Evolutionary conservation across 2,888 invertebrate species (phyloP).

Genomic region (Smittia sp.): DNA sequence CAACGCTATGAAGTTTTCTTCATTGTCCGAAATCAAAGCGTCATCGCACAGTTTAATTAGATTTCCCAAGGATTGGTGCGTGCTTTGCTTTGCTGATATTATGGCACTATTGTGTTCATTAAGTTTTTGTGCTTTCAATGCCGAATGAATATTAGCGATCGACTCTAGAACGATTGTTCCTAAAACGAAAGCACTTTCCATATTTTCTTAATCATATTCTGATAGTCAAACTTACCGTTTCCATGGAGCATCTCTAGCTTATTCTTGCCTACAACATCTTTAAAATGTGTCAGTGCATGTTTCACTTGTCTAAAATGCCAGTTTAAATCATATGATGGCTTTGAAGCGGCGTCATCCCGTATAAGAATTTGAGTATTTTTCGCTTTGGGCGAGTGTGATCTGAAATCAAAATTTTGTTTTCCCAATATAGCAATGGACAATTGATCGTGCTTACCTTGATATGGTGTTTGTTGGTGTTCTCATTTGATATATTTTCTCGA

Average conservation of each 20-base stretch:
- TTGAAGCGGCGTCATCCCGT: slow-evolving; percentile 55
- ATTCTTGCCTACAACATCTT: slow-evolving; percentile 88
- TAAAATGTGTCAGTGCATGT: slow-evolving; percentile 80
- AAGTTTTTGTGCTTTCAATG: slow-evolving; percentile 51
- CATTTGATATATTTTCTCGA: slow-evolving; percentile 87
- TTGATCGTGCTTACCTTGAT: slow-evolving; percentile 49
- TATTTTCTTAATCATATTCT: slow-evolving; percentile 70
- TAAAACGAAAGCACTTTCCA: slow-evolving; percentile 26
- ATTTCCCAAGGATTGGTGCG: slow-evolving; percentile 82
- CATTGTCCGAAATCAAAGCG: slow-evolving; percentile 72
- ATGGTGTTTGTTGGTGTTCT: slow-evolving; percentile 66
- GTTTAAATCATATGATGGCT: slow-evolving; percentile 70
- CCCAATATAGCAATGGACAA: not conserved
- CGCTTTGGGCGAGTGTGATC: slow-evolving; percentile 65
- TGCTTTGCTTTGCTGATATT: slow-evolving; percentile 75
- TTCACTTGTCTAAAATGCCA: slow-evolving; percentile 72
- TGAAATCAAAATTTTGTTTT: slow-evolving; percentile 46
- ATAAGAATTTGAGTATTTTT: slow-evolving; percentile 57
- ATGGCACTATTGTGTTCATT: slow-evolving; percentile 53
- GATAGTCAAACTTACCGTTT: slow-evolving; percentile 59
- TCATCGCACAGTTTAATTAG: slow-evolving; percentile 88
- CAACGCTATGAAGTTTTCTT: slow-evolving; percentile 52
- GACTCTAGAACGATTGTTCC: slow-evolving; percentile 34
- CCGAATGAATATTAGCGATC: slow-evolving; percentile 44
- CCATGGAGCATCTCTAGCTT: slow-evolving; percentile 91